phyloP scores from a whole-genome alignment of 1,140 invertebrate species.

The Sycophaga agraensis region DNA sequence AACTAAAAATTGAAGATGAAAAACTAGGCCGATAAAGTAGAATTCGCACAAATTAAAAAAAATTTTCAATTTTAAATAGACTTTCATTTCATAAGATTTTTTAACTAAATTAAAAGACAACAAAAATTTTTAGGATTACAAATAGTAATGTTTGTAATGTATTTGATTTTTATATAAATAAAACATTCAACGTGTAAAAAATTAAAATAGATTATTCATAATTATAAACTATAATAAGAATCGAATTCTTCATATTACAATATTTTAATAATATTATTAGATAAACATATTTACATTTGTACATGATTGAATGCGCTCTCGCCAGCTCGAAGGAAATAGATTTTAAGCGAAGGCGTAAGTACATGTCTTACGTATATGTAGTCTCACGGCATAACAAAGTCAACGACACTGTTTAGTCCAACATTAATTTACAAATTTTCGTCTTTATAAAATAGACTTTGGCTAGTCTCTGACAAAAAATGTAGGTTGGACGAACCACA shows the following conservation, averaged over 20 bases:
- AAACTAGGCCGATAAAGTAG: too few relatives aligned
- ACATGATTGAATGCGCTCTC: constrained; percentile 36
- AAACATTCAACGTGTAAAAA: constrained; percentile 23
- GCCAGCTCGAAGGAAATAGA: constrained; percentile 27
- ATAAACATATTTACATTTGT: constrained; percentile 54
- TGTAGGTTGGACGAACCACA: background rate
- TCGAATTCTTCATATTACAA: constrained; percentile 36
- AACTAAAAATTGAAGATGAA: too few relatives aligned
- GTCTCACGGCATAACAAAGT: constrained; percentile 8
- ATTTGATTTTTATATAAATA: constrained; percentile 18
- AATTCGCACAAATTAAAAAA: too few relatives aligned
- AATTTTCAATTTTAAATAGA: too few relatives aligned
- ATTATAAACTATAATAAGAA: constrained; percentile 28
- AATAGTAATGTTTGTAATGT: constrained; percentile 9
- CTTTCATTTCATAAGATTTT: too few relatives aligned
- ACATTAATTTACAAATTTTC: constrained; percentile 1
- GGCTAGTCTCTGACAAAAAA: background rate
- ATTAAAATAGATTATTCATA: constrained; percentile 28
- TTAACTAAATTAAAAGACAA: constrained; percentile 2
- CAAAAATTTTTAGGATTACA: background rate
- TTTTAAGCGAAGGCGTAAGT: constrained; percentile 30
- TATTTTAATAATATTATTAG: constrained; percentile 41
- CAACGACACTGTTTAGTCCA: background rate
- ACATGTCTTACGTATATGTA: constrained; percentile 29
- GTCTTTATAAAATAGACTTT: background rate